Percentiles rank a stretch among this genome's conserved stretches.
phyloP scores from a whole-genome alignment of 2,888 invertebrate genomes.

The Sepioteuthis lessoniana region DNA sequence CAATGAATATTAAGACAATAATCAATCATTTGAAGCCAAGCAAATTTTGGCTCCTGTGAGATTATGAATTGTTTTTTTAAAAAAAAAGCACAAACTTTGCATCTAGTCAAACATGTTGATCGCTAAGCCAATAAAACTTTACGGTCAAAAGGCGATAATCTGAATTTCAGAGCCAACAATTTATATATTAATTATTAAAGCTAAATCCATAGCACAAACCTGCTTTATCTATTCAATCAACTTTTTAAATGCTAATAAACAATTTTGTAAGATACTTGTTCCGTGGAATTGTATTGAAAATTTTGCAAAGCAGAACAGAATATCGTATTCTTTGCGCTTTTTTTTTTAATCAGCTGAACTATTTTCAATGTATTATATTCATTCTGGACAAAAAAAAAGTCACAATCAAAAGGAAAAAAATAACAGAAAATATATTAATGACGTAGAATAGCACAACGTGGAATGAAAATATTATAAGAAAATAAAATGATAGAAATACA shows the following conservation, averaged over 20 bases:
- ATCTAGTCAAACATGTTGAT: not conserved
- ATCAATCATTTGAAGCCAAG: not conserved
- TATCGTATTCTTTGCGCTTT: not conserved
- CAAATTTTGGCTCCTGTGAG: not conserved
- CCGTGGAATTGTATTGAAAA: not conserved
- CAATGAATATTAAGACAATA: not conserved
- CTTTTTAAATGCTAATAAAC: not conserved
- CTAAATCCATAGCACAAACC: not conserved
- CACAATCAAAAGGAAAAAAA: not conserved
- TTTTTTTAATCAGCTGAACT: not conserved
- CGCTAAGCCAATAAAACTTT: not conserved
- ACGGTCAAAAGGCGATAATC: not conserved
- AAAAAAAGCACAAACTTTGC: not conserved
- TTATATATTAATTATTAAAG: not conserved
- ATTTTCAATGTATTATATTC: slow-evolving; percentile 4
- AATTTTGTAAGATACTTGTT: not conserved
- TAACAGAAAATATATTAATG: not conserved
- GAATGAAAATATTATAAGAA: not conserved
- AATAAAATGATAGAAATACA: not conserved
- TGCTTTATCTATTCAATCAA: not conserved
- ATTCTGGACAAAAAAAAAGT: not conserved
- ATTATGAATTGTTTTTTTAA: too few relatives aligned
- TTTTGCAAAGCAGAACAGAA: not conserved
- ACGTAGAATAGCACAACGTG: too few relatives aligned
- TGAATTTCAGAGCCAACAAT: not conserved